Base-by-base conservation (phyloP, 2,888 invertebrate species). In the Cacoxenus indagator region DNA sequence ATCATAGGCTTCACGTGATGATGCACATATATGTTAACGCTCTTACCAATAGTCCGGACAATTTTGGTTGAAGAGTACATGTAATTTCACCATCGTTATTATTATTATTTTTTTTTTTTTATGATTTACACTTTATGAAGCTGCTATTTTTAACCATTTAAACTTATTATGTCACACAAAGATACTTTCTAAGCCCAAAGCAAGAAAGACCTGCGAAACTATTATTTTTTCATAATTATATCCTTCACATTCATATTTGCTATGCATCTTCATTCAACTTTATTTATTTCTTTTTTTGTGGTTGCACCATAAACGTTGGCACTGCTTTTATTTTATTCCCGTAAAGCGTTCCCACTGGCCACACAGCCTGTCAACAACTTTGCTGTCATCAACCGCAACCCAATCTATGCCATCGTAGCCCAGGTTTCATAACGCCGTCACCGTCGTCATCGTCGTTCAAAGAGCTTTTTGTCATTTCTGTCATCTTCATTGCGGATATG, bases 401-500 rank as follows among this genome's bases (percentile, higher is more conserved):
- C n/a, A n/a, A n/a, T n/a, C n/a, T n/a, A n/a, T n/a, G n/a, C n/a
- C n/a, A n/a, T n/a, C n/a, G n/a, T n/a, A n/a, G n/a, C n/a, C 68
- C 31, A 55, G n/a, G 27, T 29, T 19, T 37, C 55, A 24, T 61
- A 46, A 43, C n/a, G 31, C 64, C 24, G 55, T 64, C 22, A 43
- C 59, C n/a, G 46, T 37, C 48, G 61, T 61, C 37, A 37, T 59
- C 59, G n/a, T 31, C 59, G 9, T 51, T 59, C 59, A 37, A 22
- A 31, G 37, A 17, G 31, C 26, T 65, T 67, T 70, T 67, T 70
- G 67, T 70, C 65, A 70, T 57, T 65, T 67, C 65, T 65, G 70
- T 69, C 68, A 69, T 74, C 67, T 69, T 67, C 72, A 55, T 61
- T 64, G 71, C 76, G 75, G 75, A 75, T 73, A 75, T 75, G 76